Percentiles rank a stretch among this genome's conserved stretches.
Evolutionary conservation across 2,888 invertebrate species (phyloP).

Genomic region (Ormyrus labotus): DNA sequence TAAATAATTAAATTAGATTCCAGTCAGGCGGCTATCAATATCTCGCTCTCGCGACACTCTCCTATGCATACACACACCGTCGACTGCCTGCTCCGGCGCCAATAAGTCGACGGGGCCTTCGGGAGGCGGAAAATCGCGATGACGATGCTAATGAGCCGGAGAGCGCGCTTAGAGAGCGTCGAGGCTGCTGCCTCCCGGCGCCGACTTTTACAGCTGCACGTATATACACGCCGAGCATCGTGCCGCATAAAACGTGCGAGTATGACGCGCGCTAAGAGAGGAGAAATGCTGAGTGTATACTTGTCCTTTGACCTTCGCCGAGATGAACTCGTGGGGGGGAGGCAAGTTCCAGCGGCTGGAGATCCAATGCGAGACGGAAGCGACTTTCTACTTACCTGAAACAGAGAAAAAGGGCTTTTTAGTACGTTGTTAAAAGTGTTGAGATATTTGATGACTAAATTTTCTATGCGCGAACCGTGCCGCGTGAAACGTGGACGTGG

Average conservation of each 20-base stretch:
- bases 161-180: neutral
- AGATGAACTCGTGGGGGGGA: neutral
- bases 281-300: conserved; percentile 20
- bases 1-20: too few relatives aligned
- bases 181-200: neutral
- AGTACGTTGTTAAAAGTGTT: neutral
- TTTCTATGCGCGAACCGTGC: too few relatives aligned
- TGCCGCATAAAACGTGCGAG: too few relatives aligned
- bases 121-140: conserved; percentile 39
- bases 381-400: conserved; percentile 59
- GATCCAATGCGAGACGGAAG: neutral
- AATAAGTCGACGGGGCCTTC: neutral
- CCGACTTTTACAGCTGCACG: neutral
- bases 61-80: too few relatives aligned
- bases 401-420: conserved; percentile 50
- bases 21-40: too few relatives aligned
- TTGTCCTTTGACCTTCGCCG: conserved; percentile 41
- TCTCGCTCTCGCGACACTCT: too few relatives aligned
- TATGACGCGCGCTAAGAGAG: neutral
- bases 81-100: too few relatives aligned
- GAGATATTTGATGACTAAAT: too few relatives aligned
- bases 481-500: too few relatives aligned
- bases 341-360: neutral
- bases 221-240: neutral
- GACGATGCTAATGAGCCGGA: conserved; percentile 51